phyloP scores from a whole-genome alignment of 2,113 vertebrate genomes.

The Grammomys dolichurus region DNA sequence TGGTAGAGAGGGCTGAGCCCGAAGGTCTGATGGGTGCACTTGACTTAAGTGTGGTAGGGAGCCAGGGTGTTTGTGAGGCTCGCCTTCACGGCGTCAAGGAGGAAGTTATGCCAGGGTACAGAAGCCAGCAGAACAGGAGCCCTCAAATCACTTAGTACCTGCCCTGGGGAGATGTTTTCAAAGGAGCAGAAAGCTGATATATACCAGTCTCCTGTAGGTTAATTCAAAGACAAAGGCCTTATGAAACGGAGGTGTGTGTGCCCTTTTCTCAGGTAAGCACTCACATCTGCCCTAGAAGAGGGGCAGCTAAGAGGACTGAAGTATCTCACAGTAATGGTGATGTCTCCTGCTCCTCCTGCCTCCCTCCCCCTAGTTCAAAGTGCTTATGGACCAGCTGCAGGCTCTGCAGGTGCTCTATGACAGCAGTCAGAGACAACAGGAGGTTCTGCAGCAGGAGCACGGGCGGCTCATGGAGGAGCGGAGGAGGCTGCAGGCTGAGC shows the following conservation, averaged over 20 bases:
- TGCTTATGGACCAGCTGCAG: constrained; percentile 66
- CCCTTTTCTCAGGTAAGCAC: neutral
- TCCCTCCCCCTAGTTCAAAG: constrained; percentile 54
- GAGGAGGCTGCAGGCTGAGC: constrained; percentile 87
- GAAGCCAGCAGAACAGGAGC: neutral
- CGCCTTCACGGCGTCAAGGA: neutral
- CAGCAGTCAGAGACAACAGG: constrained; percentile 85
- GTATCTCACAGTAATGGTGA: neutral
- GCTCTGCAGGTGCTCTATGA: constrained; percentile 88
- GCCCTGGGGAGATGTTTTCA: neutral
- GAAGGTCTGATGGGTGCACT: neutral
- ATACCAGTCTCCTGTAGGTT: neutral
- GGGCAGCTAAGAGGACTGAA: neutral
- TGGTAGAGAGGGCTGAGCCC: neutral
- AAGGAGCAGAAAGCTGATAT: neutral
- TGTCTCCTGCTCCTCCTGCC: constrained; percentile 6
- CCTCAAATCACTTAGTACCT: neutral
- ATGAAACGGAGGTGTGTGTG: neutral
- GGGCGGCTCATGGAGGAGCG: constrained; percentile 88
- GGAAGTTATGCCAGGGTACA: neutral
- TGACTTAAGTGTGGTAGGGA: neutral
- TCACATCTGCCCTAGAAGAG: neutral
- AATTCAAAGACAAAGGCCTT: neutral
- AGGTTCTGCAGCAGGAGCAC: constrained; percentile 88
- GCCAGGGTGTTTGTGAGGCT: constrained; percentile 1